These are phyloP conservation scores for Drosophila sechellia DNA, from an alignment of 1,140 invertebrate species.

Conservation along the genomic window DNA sequence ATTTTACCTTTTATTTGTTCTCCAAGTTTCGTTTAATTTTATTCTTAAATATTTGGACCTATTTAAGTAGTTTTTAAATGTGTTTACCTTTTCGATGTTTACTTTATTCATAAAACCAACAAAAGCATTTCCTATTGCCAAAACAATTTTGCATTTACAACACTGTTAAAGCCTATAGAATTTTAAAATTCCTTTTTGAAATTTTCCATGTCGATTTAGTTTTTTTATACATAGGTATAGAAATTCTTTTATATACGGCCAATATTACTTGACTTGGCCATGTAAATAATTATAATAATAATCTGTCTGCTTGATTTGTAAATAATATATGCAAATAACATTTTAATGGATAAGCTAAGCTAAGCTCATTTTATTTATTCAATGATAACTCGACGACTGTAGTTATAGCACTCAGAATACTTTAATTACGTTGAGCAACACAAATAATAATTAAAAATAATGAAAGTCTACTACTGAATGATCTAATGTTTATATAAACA, in stretches of 20 bases:
- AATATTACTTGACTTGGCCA: not conserved
- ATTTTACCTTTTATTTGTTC: too few relatives aligned
- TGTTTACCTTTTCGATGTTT: not conserved
- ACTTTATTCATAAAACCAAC: not conserved
- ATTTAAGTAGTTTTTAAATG: too few relatives aligned
- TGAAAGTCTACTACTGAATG: not conserved
- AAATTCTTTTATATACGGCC: not conserved
- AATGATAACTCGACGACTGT: not conserved
- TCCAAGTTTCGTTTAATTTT: too few relatives aligned
- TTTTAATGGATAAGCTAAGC: slow-evolving; percentile 4
- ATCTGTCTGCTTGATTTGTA: not conserved
- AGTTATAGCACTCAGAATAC: not conserved
- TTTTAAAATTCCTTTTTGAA: not conserved
- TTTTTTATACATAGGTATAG: not conserved
- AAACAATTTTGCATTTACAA: too few relatives aligned
- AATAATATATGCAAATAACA: not conserved
- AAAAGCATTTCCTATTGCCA: not conserved
- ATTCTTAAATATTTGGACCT: too few relatives aligned
- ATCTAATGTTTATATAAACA: not conserved
- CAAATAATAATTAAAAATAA: not conserved
- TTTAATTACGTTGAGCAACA: too few relatives aligned
- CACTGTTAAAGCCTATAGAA: not conserved
- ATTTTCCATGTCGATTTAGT: not conserved
- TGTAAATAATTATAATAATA: not conserved
- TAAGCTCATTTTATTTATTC: not conserved